Conservation (phyloP, 2,113 vertebrate species). For the Tricholaema leucomelas region DNA sequence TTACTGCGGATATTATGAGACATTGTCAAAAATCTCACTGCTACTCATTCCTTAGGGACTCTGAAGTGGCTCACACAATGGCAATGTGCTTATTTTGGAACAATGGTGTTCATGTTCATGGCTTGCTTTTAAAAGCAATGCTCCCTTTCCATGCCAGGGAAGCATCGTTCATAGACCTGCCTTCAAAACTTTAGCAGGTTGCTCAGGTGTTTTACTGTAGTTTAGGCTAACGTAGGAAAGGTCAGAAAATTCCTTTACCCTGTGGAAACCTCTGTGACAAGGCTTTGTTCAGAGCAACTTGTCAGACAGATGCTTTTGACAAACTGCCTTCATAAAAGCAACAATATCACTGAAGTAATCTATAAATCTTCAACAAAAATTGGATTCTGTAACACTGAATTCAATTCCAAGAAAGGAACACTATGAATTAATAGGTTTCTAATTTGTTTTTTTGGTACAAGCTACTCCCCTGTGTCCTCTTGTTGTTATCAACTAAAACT, state of each 20-base stretch:
- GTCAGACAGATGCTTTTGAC: not conserved
- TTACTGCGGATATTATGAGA: not conserved
- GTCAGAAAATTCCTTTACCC: not conserved
- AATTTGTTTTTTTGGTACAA: not conserved
- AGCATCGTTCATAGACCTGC: not conserved
- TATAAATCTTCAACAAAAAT: not conserved
- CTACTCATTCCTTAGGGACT: not conserved
- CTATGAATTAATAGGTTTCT: not conserved
- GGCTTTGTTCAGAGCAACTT: not conserved
- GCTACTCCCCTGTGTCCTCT: not conserved
- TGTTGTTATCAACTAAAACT: not conserved
- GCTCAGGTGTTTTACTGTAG: not conserved
- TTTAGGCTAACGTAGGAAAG: not conserved
- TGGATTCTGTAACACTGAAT: not conserved
- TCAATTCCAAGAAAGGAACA: not conserved
- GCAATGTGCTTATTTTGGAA: not conserved
- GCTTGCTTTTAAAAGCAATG: not conserved
- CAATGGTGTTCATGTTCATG: not conserved
- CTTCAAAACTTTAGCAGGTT: not conserved
- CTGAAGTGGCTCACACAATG: not conserved
- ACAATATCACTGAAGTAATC: not conserved
- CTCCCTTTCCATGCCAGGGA: not conserved
- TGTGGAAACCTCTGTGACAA: not conserved
- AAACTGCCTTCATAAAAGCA: conserved; percentile 7
- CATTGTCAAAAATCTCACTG: conserved; percentile 1